Conservation (phyloP, 2,888 invertebrate species). For the Oscheius sp. region DNA sequence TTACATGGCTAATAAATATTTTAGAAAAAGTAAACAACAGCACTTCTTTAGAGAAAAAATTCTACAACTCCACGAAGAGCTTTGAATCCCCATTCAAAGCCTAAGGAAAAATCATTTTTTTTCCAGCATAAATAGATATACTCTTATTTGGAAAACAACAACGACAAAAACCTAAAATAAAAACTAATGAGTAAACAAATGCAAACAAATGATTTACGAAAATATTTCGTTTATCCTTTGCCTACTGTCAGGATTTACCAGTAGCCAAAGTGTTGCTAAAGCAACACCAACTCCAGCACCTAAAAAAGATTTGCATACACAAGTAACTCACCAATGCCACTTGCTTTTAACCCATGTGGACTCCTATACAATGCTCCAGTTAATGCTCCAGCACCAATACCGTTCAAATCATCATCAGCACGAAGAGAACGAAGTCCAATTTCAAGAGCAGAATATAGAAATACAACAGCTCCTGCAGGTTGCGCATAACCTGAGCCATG, state of each 20-base stretch:
- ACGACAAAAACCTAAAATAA: too few relatives aligned
- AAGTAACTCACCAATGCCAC: constrained; percentile 48
- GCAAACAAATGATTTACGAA: too few relatives aligned
- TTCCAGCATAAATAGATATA: too few relatives aligned
- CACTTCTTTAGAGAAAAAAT: too few relatives aligned
- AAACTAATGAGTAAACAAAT: too few relatives aligned
- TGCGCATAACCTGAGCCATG: constrained; percentile 69
- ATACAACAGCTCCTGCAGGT: constrained; percentile 62
- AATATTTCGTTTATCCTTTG: constrained; percentile 62
- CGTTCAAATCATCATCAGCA: constrained; percentile 65
- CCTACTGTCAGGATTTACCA: constrained; percentile 62
- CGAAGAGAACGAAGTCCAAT: constrained; percentile 59
- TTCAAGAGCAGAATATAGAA: constrained; percentile 66
- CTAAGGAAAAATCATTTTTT: too few relatives aligned
- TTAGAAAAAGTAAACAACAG: too few relatives aligned
- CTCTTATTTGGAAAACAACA: too few relatives aligned
- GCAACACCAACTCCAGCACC: constrained; percentile 54
- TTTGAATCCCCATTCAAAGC: too few relatives aligned
- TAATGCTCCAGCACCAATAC: constrained; percentile 65
- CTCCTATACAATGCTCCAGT: constrained; percentile 67
- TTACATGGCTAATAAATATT: too few relatives aligned
- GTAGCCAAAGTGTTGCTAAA: constrained; percentile 58
- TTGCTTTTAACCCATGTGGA: constrained; percentile 63
- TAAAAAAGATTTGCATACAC: not conserved
- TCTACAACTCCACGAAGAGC: too few relatives aligned